These are phyloP conservation scores for Heliocidaris erythrogramma DNA, from an alignment of 35 echinoderm and acorn worm species.

Conservation along the genomic window DNA sequence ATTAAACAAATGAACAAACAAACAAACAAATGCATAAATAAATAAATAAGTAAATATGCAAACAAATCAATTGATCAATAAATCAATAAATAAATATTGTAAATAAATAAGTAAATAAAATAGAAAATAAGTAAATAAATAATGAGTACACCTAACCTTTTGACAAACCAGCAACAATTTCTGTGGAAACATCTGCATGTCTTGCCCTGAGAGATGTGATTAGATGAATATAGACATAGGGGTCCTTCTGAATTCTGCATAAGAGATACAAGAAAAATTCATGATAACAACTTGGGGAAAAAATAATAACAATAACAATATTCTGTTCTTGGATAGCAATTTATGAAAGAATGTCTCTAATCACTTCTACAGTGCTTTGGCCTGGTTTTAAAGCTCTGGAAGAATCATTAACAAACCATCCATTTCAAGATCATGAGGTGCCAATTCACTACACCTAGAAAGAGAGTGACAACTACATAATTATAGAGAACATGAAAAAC, in stretches of 20 bases:
- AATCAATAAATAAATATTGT: not conserved
- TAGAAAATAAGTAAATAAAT: not conserved
- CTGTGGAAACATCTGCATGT: conserved; percentile 84
- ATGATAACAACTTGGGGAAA: not conserved
- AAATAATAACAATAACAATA: no score
- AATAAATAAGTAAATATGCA: not conserved
- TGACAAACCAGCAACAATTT: conserved; percentile 80
- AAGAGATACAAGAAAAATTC: not conserved
- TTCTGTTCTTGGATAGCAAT: no score
- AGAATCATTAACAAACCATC: no score
- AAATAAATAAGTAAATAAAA: not conserved
- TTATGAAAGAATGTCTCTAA: no score
- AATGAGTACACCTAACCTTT: conserved; percentile 62
- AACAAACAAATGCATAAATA: not conserved
- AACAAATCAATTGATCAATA: not conserved
- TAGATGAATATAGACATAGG: conserved; percentile 66
- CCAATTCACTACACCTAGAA: no score
- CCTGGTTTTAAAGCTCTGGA: no score
- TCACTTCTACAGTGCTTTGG: no score
- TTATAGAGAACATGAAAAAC: no score
- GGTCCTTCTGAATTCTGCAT: not conserved
- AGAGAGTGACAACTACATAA: no score
- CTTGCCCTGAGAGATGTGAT: conserved; percentile 83
- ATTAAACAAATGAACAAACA: no score
- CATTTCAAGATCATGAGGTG: no score